These are phyloP conservation scores for Daubentonia madagascariensis DNA, from an alignment of 2,113 vertebrate genomes.

Conservation along the genomic window DNA sequence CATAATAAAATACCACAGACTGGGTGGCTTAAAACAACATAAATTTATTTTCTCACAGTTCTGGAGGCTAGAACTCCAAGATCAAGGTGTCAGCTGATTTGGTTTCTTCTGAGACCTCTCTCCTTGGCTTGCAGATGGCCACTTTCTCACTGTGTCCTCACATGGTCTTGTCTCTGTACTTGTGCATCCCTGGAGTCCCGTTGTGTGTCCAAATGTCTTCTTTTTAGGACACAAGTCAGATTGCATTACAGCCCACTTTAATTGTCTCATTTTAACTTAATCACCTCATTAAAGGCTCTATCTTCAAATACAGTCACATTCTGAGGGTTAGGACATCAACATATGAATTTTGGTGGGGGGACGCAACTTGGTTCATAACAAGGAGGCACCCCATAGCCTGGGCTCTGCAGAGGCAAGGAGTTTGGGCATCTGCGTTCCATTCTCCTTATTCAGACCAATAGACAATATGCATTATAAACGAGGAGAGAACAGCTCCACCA, in stretches of 20 bases:
- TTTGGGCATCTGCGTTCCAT: not conserved
- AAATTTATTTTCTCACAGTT: not conserved
- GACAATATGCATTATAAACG: conserved; percentile 55
- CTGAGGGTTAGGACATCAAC: not conserved
- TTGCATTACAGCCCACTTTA: not conserved
- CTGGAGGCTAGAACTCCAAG: not conserved
- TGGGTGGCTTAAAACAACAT: not conserved
- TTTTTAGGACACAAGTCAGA: not conserved
- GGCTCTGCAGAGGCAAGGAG: not conserved
- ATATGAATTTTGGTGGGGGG: not conserved
- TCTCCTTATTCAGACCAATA: not conserved
- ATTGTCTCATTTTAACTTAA: not conserved
- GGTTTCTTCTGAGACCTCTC: not conserved
- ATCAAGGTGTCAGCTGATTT: not conserved
- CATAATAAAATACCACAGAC: not conserved
- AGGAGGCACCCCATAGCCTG: not conserved
- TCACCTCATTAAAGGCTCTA: not conserved
- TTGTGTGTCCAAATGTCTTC: not conserved
- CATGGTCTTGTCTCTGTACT: not conserved
- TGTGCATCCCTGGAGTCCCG: not conserved
- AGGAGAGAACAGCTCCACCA: not conserved
- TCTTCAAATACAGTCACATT: not conserved
- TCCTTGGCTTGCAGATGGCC: not conserved
- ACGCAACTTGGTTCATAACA: not conserved
- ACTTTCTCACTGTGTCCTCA: not conserved